A percentile compares a stretch with the other conserved stretches of the same genome.
Evolutionary conservation across 2,888 invertebrate genomes (phyloP).

Genomic region (Frankliniella intonsa): DNA sequence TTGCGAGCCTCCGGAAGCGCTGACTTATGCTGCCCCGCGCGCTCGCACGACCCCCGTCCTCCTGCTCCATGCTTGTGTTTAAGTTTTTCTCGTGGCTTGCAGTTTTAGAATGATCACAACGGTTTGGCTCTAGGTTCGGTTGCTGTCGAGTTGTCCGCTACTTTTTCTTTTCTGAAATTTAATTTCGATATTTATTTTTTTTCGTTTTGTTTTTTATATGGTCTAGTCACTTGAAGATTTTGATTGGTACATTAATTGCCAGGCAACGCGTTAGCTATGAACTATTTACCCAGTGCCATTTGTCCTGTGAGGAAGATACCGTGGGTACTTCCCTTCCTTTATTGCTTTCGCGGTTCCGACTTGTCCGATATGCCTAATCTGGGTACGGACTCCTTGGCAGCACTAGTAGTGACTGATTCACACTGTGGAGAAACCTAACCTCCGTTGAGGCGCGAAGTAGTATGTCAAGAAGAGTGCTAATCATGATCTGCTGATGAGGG

Average conservation of each 20-base stretch:
- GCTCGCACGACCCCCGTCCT: background rate
- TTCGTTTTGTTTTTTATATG: background rate
- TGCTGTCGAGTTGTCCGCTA: too few relatives aligned
- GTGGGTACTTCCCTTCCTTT: too few relatives aligned
- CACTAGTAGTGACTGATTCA: background rate
- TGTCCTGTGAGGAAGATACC: background rate
- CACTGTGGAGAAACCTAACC: background rate
- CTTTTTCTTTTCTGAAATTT: background rate
- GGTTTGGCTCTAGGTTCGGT: background rate
- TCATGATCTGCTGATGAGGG: background rate
- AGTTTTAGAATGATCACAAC: background rate
- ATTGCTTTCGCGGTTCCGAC: too few relatives aligned
- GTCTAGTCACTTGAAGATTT: background rate
- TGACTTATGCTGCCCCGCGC: background rate
- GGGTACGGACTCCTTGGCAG: background rate
- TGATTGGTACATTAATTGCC: background rate
- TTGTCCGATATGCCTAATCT: too few relatives aligned
- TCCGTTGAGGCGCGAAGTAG: background rate
- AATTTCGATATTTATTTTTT: background rate
- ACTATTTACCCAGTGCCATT: background rate
- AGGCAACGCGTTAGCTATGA: background rate
- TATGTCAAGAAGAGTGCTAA: slow-evolving; percentile 4
- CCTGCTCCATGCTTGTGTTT: background rate
- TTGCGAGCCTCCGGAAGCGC: background rate
- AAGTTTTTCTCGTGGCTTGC: background rate